Conservation (phyloP, 2,113 vertebrate species). For the Terrapene triunguis region DNA sequence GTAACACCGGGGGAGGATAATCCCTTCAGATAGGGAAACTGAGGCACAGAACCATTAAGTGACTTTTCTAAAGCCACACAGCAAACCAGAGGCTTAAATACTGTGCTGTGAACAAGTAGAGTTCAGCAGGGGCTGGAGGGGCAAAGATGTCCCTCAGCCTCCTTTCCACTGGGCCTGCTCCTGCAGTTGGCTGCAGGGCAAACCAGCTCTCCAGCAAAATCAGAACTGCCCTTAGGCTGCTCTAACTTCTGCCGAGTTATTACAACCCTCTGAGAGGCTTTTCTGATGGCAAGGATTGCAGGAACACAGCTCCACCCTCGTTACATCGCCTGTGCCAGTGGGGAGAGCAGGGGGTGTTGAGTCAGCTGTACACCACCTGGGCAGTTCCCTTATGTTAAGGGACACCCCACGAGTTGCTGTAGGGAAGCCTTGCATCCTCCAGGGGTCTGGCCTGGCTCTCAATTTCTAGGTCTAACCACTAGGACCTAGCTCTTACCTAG, state of each 20-base stretch:
- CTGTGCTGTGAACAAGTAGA: no score
- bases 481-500: neutral
- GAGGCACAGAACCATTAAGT: neutral
- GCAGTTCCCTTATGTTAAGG: neutral
- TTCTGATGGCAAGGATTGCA: neutral
- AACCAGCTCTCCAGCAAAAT: no score
- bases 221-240: neutral
- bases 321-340: neutral
- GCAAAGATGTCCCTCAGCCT: neutral
- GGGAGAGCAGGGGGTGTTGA: neutral
- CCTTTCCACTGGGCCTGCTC: no score
- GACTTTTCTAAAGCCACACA: no score
- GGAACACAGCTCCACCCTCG: neutral
- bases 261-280: neutral
- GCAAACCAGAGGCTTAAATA: no score
- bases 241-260: neutral
- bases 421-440: neutral
- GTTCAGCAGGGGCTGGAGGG: no score
- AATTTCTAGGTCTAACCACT: neutral
- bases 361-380: neutral
- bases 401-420: neutral
- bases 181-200: no score
- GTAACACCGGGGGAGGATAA: neutral
- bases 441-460: neutral
- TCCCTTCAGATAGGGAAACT: fast-evolving